Evolutionary conservation across 2,113 vertebrate species (phyloP), one percentile per base, ranked within the genome.

Genomic region (Raja brachyura): DNA sequence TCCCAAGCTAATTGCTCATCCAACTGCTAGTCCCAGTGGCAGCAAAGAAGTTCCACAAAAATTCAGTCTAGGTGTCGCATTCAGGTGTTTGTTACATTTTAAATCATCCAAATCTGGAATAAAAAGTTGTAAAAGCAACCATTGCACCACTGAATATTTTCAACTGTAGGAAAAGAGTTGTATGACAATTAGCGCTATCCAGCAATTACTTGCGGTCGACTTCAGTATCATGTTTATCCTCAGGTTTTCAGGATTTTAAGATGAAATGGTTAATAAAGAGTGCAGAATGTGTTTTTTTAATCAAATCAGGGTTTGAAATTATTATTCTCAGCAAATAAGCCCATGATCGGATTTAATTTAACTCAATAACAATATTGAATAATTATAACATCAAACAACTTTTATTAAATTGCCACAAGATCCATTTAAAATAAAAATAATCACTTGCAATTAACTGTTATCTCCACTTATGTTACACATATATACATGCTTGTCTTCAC

Each of bases 341-440:
- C 11, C 31, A n/a, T 31, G 31, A 6, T 86, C 63, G n/a, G 59
- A 63, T 86, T 86, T 86, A 61, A n/a, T n/a, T 7, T 70, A 22
- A 10, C 11, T 92, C 48, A 73, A 73, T 73, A 92, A 70, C 68
- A 70, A 92, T n/a, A 48, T 48, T 48, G 66, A 73, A 92, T 31
- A 92, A 16, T 10, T 73, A 66, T 73, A 73, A 73, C 33, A 92
- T 54, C 22, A 92, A 90, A 22, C 66, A 70, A 39, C 63, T 22
- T 90, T 90, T 90, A 73, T 90, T 90, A 48, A 70, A 92, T 92
- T 48, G 33, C 54, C 10, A 22, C 39, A 39, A 22, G 88, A 73
- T 25, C 66, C 33, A 73, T 25, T 92, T 68, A 90, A 7, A 90
- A 18, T 20, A 92, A 92, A 73, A 63, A 31, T 59, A 4, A 68